Evolutionary conservation across 2,113 vertebrate genomes (phyloP), one percentile per base, ranked within the genome.

Genomic region (Ptychochromis oligacanthus): DNA sequence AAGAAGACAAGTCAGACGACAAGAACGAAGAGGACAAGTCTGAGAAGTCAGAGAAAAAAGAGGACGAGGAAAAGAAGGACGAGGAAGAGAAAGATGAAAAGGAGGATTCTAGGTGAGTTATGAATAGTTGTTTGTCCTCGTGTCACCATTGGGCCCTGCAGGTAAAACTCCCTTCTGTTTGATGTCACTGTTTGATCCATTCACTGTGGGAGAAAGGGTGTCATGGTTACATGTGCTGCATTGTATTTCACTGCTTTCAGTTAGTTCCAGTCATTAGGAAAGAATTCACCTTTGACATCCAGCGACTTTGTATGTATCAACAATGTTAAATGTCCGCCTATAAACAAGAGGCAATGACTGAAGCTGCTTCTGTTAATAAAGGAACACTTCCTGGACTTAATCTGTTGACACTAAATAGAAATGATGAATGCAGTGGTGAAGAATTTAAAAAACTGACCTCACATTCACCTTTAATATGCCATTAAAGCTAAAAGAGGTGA

Each of bases 1-100:
- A 99, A 96, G 98, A 99, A 96, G 98, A 99, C 88, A 99, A 99
- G 90, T 94, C 97, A 79, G 97, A 98, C 93, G 98, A 99, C 67
- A 99, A 99, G 84, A 96, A 95, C 94, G 98, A 99, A 93, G 97
- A 98, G 79, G 98, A 99, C 55, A 99, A 98, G 94, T 87, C 93
- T 20, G 98, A 99, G 93, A 99, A 98, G 94, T 91, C 94, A 17
- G 98, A 99, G 94, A 99, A 98, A 95, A 99, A 98, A 95, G 98
- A 99, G 92, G 98, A 99, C 75, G 96, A 96, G 52, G 98, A 99
- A 94, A 99, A 98, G 93, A 99, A 98, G 95, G 98, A 99, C 89
- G 98, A 99, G 95, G 98, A 99, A 92, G 98, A 99, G 94, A 99
- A 99, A 94, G 98, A 99, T 95, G 98, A 99, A 86, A 99, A 98